These are phyloP conservation scores for Vulpes ferrilata DNA, from an alignment of 2,113 vertebrate species.

Conservation along the genomic window DNA sequence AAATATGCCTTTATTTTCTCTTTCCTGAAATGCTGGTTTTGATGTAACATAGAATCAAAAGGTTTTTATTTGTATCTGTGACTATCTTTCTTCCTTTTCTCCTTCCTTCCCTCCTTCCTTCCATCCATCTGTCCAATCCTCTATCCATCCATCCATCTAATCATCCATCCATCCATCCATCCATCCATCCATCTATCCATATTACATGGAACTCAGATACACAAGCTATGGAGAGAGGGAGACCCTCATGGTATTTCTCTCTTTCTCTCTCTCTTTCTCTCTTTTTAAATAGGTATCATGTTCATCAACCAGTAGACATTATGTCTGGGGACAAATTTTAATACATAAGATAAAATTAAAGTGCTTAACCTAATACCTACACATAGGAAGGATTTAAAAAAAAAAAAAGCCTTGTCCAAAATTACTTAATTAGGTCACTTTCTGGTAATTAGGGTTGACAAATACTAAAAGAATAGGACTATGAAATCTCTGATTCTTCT, in stretches of 20 bases:
- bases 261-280: neutral
- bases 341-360: neutral
- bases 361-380: neutral
- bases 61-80: neutral
- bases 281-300: neutral
- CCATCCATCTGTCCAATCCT: too few relatives aligned
- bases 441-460: neutral
- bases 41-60: neutral
- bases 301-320: neutral
- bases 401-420: neutral
- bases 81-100: neutral
- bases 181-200: too few relatives aligned
- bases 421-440: neutral
- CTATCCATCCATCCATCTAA: neutral
- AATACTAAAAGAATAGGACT: neutral
- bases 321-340: neutral
- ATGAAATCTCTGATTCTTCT: neutral
- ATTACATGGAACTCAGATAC: neutral
- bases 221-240: neutral
- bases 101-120: too few relatives aligned
- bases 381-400: neutral
- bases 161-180: neutral
- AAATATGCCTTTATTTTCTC: neutral
- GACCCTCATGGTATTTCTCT: neutral
- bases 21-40: constrained; percentile 45